phyloP scores from a whole-genome alignment of 2,888 invertebrate genomes.

The Drosophila acutilabella region DNA sequence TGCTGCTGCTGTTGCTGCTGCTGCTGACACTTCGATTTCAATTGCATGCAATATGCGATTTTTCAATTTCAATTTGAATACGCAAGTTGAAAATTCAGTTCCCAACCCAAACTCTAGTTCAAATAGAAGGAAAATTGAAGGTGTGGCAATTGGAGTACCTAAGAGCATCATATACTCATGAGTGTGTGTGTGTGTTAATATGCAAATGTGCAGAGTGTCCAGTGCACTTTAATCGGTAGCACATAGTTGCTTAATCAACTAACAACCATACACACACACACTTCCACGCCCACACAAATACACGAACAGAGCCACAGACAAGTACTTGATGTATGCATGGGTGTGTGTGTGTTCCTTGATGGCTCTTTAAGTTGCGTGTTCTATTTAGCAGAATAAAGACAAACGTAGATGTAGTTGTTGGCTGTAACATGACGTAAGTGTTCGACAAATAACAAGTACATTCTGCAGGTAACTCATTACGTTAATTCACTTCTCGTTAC shows the following conservation, averaged over 20 bases:
- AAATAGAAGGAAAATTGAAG: conserved; percentile 6
- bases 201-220: conserved; percentile 69
- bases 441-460: conserved; percentile 31
- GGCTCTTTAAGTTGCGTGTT: conserved; percentile 63
- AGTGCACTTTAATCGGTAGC: conserved; percentile 74
- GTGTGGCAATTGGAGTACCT: background rate
- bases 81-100: conserved; percentile 40
- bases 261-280: conserved; percentile 49
- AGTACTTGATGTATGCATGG: conserved; percentile 9
- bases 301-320: too few relatives aligned
- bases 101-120: background rate
- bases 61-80: conserved; percentile 78
- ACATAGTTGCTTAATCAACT: conserved; percentile 76
- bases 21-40: conserved; percentile 78
- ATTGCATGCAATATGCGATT: conserved; percentile 77
- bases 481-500: conserved; percentile 9
- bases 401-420: conserved; percentile 23
- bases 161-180: conserved; percentile 11
- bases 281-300: background rate
- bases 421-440: conserved; percentile 65
- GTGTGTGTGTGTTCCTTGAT: conserved; percentile 37
- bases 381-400: conserved; percentile 65
- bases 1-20: conserved; percentile 38
- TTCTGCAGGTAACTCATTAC: background rate
- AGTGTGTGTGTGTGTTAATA: background rate